phyloP scores from a whole-genome alignment of 2,797 vertebrate genomes.

The Cossypha polioptera region DNA sequence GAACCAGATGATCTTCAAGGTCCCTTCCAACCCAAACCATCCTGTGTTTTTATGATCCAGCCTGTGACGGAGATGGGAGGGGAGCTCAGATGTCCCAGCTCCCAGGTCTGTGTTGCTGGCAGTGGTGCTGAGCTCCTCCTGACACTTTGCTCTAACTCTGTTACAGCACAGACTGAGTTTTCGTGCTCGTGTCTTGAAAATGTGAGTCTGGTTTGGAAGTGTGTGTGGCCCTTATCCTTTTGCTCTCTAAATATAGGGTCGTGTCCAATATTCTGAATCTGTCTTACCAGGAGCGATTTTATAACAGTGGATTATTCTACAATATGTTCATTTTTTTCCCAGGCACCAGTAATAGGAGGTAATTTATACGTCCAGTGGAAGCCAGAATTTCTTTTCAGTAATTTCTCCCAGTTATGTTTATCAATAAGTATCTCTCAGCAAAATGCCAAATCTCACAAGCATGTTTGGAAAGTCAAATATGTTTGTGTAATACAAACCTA shows the following conservation, averaged over 20 bases:
- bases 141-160: not conserved
- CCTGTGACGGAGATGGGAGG: fast-evolving
- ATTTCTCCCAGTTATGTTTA: conserved; percentile 71
- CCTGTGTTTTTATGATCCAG: not conserved
- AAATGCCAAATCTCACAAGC: conserved; percentile 70
- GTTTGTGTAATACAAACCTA: conserved; percentile 78
- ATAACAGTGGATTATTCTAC: not conserved
- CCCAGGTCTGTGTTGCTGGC: not conserved
- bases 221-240: not conserved
- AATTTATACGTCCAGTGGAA: not conserved
- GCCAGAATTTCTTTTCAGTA: conserved; percentile 65
- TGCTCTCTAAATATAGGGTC: not conserved
- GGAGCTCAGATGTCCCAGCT: not conserved
- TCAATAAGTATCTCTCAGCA: conserved; percentile 76
- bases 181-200: not conserved
- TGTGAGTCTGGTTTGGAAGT: not conserved
- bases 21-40: not conserved
- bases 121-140: not conserved
- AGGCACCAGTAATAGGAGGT: not conserved
- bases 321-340: not conserved
- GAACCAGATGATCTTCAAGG: not conserved
- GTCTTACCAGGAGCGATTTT: not conserved
- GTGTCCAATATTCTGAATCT: not conserved
- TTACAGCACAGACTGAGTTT: not conserved
- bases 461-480: conserved; percentile 77